Evolutionary conservation across 2,888 invertebrate genomes (phyloP).

Genomic region (Calameuta pallipes): DNA sequence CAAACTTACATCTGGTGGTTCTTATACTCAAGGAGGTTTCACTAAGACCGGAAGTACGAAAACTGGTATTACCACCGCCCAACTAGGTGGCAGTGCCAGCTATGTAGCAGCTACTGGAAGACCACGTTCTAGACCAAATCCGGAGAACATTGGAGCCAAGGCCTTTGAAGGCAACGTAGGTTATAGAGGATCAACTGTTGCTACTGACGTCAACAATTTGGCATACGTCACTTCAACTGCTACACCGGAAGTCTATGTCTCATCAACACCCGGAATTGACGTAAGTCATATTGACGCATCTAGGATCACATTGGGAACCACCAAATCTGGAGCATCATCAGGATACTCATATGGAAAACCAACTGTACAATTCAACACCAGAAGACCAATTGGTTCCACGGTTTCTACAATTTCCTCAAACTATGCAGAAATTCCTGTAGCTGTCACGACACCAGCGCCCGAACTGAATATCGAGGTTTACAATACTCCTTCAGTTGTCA

Average conservation of each 20-base stretch:
- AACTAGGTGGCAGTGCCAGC: constrained; percentile 56
- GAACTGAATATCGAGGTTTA: constrained; percentile 45
- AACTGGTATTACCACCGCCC: constrained; percentile 57
- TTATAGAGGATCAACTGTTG: constrained; percentile 31
- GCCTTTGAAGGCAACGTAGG: constrained; percentile 52
- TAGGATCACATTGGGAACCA: constrained; percentile 29
- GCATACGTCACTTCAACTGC: constrained; percentile 27
- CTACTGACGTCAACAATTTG: constrained; percentile 5
- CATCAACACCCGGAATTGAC: constrained; percentile 19
- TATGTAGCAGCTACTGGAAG: constrained; percentile 50
- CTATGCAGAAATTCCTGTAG: constrained; percentile 22
- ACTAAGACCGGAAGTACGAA: constrained; percentile 60
- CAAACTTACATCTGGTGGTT: constrained; percentile 14
- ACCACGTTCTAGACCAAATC: constrained; percentile 39
- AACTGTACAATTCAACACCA: constrained; percentile 25
- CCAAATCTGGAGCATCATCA: constrained; percentile 18
- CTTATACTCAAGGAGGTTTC: constrained; percentile 48
- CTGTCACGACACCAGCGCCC: constrained; percentile 45
- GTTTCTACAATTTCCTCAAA: constrained; percentile 15
- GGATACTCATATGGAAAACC: constrained; percentile 43
- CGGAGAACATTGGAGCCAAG: constrained; percentile 54
- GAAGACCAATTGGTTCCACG: constrained; percentile 20
- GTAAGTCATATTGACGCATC: constrained; percentile 36
- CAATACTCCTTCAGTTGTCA: constrained; percentile 37
- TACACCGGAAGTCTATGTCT: constrained; percentile 9